Evolutionary conservation across 1,140 invertebrate species (phyloP), one percentile per base, ranked within the genome.

Genomic region (Colletes gigas): DNA sequence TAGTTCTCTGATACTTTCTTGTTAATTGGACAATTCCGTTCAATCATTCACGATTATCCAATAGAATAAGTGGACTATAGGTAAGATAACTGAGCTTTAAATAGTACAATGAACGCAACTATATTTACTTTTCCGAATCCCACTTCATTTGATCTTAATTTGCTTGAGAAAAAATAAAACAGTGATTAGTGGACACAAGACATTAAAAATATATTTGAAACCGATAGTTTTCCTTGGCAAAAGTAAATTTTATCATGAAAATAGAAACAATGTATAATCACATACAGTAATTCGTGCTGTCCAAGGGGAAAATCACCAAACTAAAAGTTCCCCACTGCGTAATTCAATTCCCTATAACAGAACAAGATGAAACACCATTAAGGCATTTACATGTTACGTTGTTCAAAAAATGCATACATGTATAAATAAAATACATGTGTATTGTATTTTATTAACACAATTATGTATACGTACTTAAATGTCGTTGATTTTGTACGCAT

Each of bases 1-100:
- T 21, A 66, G 21, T 4, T 63, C n/a, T 14, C n/a, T n/a, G 41
- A 4, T 30, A 10, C 54, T 41, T 5, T 19, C 5, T 6, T 47
- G 10, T 9, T 60, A 75, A 80, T 75, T 80, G 70, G 78, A 57
- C 30, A 19, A 7, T 80, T 67, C 62, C 54, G 41, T 66, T 47
- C 44, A 52, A 30, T 54, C 59, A 5, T 72, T 19, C n/a, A 52
- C 14, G 12, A 9, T 73, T 39, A 15, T 4, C 77, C 68, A 73
- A 79, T 79, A 54, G 50, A 15, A 50, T 9, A 4, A 39, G 9
- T 6, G 50, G 1, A 44, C 30, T 72, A n/a, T 47, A 78, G 19
- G 39, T 65, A 65, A 72, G 3, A 54, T 9, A 44, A 55, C n/a
- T 55, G 52, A 66, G 4, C 63, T 17, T 60, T 66, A 66, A 30